Conservation (phyloP, 2,888 invertebrate genomes). For the Tromatobia lineatoria region DNA sequence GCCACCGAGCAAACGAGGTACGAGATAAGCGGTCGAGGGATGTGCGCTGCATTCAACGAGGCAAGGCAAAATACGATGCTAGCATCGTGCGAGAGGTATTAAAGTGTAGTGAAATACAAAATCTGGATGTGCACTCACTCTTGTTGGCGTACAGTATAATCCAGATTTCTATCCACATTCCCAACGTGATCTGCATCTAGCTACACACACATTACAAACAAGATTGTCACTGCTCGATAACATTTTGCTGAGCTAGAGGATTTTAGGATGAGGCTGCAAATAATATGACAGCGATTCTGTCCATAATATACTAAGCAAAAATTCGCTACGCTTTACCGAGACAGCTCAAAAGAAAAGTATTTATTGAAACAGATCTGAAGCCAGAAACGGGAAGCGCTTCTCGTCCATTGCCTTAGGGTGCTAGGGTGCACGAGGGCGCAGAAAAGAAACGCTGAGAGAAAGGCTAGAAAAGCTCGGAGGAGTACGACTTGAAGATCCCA, state of each 20-base stretch:
- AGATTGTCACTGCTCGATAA: neutral
- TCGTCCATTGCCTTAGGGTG: neutral
- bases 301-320: constrained; percentile 13
- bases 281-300: neutral
- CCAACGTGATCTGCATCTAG: neutral
- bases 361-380: constrained; percentile 69
- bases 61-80: constrained; percentile 31
- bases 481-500: constrained; percentile 46
- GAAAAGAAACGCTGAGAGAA: constrained; percentile 35
- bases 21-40: constrained; percentile 58
- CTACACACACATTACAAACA: neutral
- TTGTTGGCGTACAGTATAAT: constrained; percentile 4
- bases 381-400: constrained; percentile 7
- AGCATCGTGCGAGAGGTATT: neutral
- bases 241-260: neutral
- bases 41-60: constrained; percentile 29
- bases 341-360: constrained; percentile 63
- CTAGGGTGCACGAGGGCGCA: constrained; percentile 30
- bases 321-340: constrained; percentile 3
- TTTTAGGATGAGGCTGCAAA: neutral
- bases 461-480: constrained; percentile 37
- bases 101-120: constrained; percentile 13
- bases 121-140: constrained; percentile 21
- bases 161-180: constrained; percentile 16
- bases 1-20: constrained; percentile 54